These are phyloP conservation scores for Nannobrachium achirus DNA, from an alignment of 2,113 vertebrate species.

Conservation along the genomic window DNA sequence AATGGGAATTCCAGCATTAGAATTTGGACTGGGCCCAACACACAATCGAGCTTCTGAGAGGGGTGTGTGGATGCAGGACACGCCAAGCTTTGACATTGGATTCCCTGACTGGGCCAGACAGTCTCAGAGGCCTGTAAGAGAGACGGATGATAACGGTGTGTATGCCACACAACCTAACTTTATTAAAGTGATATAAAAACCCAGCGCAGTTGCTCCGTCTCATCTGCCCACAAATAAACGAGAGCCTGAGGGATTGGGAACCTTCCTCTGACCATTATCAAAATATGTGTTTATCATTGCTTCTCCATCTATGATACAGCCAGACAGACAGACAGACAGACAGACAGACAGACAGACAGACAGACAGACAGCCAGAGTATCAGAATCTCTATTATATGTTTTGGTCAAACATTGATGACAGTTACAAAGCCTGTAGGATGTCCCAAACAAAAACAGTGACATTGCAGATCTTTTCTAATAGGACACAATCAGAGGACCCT, in stretches of 20 bases:
- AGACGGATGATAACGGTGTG: neutral
- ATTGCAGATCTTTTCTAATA: no score
- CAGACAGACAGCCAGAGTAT: no score
- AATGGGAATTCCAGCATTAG: neutral
- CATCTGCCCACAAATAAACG: slow-evolving; percentile 22
- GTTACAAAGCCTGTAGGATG: no score
- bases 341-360: no score
- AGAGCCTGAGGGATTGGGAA: slow-evolving; percentile 12
- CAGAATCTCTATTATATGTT: no score
- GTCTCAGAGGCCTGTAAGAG: neutral
- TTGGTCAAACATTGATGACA: no score
- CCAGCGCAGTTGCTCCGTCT: slow-evolving; percentile 45
- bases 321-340: no score
- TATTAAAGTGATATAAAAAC: slow-evolving; percentile 22
- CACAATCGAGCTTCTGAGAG: neutral
- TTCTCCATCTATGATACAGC: slow-evolving; percentile 11
- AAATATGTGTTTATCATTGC: slow-evolving; percentile 37
- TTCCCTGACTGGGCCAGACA: neutral
- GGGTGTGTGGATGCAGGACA: neutral
- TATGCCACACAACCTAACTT: neutral
- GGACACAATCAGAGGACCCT: no score
- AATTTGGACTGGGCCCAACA: neutral
- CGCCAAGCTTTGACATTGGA: neutral
- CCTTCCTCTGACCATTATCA: slow-evolving; percentile 1
- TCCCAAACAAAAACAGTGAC: no score